Conservation (phyloP, 2,797 vertebrate species). For the Harpagifer antarcticus region DNA sequence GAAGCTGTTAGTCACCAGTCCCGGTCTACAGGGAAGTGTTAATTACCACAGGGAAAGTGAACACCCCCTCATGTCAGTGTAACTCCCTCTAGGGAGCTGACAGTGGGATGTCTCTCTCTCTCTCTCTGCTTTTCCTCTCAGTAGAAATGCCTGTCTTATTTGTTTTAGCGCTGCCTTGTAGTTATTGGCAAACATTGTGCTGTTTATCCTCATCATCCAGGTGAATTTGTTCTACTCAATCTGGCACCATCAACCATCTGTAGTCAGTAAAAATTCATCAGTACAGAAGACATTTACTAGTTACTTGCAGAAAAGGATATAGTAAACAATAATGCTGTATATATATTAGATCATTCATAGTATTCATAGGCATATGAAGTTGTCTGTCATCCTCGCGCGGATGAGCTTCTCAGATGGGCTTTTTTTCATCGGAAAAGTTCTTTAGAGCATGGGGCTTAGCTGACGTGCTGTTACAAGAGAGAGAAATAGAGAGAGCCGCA, state of each 20-base stretch:
- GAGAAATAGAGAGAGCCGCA: conserved; percentile 5
- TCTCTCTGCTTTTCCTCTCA: conserved; percentile 46
- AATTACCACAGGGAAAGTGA: conserved; percentile 61
- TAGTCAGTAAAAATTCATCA: not conserved
- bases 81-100: conserved; percentile 31
- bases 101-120: conserved; percentile 37
- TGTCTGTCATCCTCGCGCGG: conserved; percentile 36
- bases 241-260: not conserved
- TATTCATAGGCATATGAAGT: conserved; percentile 30
- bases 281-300: not conserved
- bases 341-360: not conserved
- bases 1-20: conserved; percentile 51
- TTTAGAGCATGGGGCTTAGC: conserved; percentile 51
- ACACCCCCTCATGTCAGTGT: conserved; percentile 21
- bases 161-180: conserved; percentile 25
- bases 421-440: conserved; percentile 57
- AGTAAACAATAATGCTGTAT: not conserved
- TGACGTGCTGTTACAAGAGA: conserved; percentile 20
- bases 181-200: conserved; percentile 10
- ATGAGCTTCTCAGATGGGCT: conserved; percentile 27
- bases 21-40: conserved; percentile 57
- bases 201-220: conserved; percentile 11
- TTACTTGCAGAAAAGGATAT: not conserved
- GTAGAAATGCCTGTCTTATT: conserved; percentile 22
- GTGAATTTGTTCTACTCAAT: conserved; percentile 23